A percentile compares a stretch with the other conserved stretches of the same genome.
phyloP scores from a whole-genome alignment of 2,113 vertebrate species.

The Cryptotis parvus region DNA sequence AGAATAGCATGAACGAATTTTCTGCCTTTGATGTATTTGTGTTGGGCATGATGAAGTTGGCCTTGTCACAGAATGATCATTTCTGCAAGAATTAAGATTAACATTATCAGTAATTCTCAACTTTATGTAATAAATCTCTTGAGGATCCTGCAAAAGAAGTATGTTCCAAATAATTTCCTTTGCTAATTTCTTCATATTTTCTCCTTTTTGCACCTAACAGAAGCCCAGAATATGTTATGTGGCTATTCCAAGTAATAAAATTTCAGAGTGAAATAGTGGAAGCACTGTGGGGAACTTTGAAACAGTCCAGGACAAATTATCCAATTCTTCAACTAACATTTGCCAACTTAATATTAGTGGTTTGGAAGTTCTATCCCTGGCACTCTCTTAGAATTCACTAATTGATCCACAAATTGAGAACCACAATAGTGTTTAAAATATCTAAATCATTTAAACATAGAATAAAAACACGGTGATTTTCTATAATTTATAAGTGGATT shows the following conservation, averaged over 20 bases:
- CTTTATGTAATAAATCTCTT: neutral
- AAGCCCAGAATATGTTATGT: neutral
- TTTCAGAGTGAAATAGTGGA: neutral
- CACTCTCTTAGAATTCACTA: neutral
- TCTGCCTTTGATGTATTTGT: constrained; percentile 29
- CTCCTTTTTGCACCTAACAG: neutral
- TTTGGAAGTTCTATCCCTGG: neutral
- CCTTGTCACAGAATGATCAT: neutral
- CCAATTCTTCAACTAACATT: neutral
- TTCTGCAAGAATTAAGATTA: constrained; percentile 40
- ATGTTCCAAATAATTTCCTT: neutral
- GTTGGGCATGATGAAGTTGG: neutral
- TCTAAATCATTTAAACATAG: neutral
- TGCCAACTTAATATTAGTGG: neutral
- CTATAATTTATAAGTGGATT: neutral
- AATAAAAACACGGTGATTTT: neutral
- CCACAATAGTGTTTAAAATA: constrained; percentile 16
- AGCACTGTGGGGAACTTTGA: neutral
- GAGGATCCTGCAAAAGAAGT: neutral
- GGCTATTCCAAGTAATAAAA: neutral
- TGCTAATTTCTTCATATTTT: neutral
- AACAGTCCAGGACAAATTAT: neutral
- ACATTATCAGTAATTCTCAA: neutral
- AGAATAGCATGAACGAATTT: constrained; percentile 20
- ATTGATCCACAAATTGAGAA: neutral